Base-by-base conservation (phyloP, 2,888 invertebrate species). In the Agrilus mali region DNA sequence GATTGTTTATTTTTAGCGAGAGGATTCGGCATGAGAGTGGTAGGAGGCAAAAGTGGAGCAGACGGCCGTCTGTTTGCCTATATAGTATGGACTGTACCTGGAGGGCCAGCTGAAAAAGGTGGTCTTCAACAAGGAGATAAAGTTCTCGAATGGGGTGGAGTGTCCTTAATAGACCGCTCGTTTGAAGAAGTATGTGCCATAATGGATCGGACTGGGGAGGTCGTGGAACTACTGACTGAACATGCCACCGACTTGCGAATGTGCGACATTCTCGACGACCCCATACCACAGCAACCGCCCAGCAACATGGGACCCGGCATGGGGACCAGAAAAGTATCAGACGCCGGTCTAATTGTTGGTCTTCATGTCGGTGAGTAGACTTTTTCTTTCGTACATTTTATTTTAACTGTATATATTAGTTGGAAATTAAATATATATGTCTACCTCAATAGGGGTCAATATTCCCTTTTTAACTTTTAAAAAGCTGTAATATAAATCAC, bases 21-120 rank as follows among this genome's bases (percentile, higher is more conserved):
- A 53, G 93, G 93, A 45, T 89, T 93, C 60, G 94, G 94, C 31
- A 89, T 95, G 89, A 77, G 92, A 49, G 89, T 94, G 20, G 90
- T 93, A 37, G 94, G 93, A 14, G 94, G 94, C 22, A 92, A 92
- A 66, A 82, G 83, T 27, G 86, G 85, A 45, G 74, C 80, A 27
- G 88, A 88, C 65, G 90, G 90, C 5, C 80, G 83, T 33, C 79
- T 90, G 50, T 88, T 89, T 65, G 92, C 92, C 38, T 86, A 86
- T 64, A 86, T 92, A 60, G 88, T 90, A 46, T 90, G 89, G 85
- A 90, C 90, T 4, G 86, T 89, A 49, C 86, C 87, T 10, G 88
- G 89, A 36, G 93, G 94, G 27, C 86, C 90, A 20, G 94, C 94
- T 1, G 89, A 92, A 65, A 81, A 88, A 60, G 87, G 83, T 40